phyloP scores from a whole-genome alignment of 92 coral and sea anemone genomes.

The Paramuricea clavata region DNA sequence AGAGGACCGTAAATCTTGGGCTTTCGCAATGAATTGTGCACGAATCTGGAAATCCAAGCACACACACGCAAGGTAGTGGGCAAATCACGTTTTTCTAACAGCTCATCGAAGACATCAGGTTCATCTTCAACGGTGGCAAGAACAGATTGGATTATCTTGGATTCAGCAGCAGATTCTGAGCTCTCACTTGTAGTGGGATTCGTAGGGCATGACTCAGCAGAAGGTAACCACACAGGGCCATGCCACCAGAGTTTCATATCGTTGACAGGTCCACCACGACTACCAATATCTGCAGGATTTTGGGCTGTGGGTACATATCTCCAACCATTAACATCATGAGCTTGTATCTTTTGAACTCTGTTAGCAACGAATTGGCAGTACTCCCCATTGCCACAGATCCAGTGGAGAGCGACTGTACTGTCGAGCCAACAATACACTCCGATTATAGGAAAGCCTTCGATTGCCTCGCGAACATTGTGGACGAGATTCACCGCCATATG shows the following conservation, averaged over 20 bases:
- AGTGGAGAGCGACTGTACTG: background rate
- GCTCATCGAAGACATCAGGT: slow-evolving; percentile 11
- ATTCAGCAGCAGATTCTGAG: slow-evolving; percentile 33
- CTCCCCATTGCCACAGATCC: background rate
- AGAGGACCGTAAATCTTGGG: slow-evolving; percentile 2
- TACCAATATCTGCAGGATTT: background rate
- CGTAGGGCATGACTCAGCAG: slow-evolving; percentile 24
- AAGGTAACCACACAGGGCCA: slow-evolving; percentile 10
- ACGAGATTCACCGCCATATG: no score
- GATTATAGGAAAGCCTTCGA: background rate
- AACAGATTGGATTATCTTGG: slow-evolving; percentile 26
- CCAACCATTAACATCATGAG: background rate
- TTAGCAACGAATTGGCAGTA: background rate
- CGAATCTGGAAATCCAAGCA: slow-evolving; percentile 52
- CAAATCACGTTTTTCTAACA: slow-evolving; percentile 45
- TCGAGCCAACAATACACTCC: background rate
- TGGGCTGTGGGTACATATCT: background rate
- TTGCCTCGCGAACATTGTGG: background rate
- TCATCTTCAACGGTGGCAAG: slow-evolving; percentile 22
- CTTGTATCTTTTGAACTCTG: background rate
- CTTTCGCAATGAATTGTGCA: slow-evolving; percentile 14
- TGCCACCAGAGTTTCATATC: background rate
- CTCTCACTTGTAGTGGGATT: slow-evolving; percentile 29
- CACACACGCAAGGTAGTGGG: slow-evolving; percentile 35
- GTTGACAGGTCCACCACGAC: background rate